These are phyloP conservation scores for Chunga burmeisteri DNA, from an alignment of 2,113 vertebrate species.

Conservation along the genomic window DNA sequence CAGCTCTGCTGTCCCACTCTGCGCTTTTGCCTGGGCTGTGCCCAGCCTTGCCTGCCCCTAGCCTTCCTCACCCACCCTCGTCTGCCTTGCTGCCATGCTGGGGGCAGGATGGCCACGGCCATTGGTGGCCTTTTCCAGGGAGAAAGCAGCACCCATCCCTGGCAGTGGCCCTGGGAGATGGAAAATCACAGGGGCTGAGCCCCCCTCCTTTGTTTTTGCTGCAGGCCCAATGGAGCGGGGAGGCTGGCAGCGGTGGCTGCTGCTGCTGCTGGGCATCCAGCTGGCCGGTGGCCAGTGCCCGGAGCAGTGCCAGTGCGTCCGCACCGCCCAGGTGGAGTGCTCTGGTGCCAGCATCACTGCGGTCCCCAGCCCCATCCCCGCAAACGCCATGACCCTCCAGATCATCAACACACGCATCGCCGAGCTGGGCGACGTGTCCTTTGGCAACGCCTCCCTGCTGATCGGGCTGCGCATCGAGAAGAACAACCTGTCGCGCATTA, in stretches of 20 bases:
- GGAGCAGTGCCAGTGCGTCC: slow-evolving; percentile 67
- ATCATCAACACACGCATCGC: slow-evolving; percentile 72
- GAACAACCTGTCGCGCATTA: slow-evolving; percentile 67
- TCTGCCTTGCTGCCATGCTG: rapidly evolving
- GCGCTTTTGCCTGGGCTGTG: background rate
- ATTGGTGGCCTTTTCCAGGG: rapidly evolving
- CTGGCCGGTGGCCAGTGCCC: slow-evolving; percentile 68
- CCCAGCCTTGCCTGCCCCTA: background rate
- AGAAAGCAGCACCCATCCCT: background rate
- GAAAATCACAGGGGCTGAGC: background rate
- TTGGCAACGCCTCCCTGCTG: slow-evolving; percentile 74
- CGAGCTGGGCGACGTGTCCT: slow-evolving; percentile 48
- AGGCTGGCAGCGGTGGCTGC: background rate
- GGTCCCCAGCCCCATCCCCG: slow-evolving; percentile 72
- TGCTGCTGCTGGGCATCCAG: slow-evolving; percentile 61
- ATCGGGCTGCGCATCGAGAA: slow-evolving; percentile 78
- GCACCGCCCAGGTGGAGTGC: slow-evolving; percentile 75
- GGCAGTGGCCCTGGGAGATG: background rate
- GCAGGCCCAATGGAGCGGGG: slow-evolving; percentile 67
- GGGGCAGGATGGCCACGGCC: background rate
- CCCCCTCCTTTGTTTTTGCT: background rate
- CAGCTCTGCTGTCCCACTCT: background rate
- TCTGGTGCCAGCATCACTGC: slow-evolving; percentile 21
- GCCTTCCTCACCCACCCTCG: background rate
- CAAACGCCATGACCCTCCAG: slow-evolving; percentile 76